Conservation (phyloP, 2,113 vertebrate species). For the Leptocoma aspasia region DNA sequence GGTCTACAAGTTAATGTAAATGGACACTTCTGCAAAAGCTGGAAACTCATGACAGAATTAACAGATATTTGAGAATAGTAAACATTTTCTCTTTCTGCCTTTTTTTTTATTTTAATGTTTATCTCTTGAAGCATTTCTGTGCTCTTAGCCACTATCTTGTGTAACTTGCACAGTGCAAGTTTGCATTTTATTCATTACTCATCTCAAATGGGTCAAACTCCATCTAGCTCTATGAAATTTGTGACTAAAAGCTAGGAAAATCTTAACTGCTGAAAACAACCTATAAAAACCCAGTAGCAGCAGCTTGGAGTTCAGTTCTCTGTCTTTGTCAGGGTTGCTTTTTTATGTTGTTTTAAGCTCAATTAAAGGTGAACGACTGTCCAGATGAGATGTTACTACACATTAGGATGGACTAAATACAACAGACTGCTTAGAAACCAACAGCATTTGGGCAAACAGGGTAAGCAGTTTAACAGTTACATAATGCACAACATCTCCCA, state of each 20-base stretch:
- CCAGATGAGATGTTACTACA: neutral
- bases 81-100: neutral
- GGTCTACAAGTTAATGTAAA: neutral
- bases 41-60: neutral
- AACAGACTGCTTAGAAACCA: neutral
- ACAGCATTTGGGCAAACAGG: neutral
- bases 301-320: neutral
- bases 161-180: neutral
- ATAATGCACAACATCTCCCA: conserved; percentile 36
- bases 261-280: neutral
- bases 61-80: neutral
- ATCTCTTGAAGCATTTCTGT: neutral
- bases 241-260: neutral
- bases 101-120: neutral
- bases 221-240: neutral
- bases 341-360: neutral
- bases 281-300: neutral
- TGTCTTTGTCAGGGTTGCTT: neutral
- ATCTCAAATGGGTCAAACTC: neutral
- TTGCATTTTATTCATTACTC: neutral
- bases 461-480: conserved; percentile 56
- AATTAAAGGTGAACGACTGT: neutral
- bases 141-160: neutral
- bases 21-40: neutral
- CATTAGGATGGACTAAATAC: neutral